Evolutionary conservation across 2,113 vertebrate genomes (phyloP).

Genomic region (Ammodytes dubius): DNA sequence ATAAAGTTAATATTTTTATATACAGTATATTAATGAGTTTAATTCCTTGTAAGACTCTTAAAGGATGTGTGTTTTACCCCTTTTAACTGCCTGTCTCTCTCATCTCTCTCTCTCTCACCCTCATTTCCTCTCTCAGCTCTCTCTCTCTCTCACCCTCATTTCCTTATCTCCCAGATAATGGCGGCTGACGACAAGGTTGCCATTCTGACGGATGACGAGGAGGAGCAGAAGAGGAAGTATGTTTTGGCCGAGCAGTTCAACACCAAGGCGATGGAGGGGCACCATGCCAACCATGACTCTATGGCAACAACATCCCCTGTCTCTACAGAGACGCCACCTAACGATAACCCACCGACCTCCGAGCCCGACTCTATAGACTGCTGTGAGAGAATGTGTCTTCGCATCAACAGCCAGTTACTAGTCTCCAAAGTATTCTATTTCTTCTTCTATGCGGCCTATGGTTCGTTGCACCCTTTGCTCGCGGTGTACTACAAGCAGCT

Average conservation of each 20-base stretch:
- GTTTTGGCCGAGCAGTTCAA: slow-evolving; percentile 92
- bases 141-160: slow-evolving; percentile 14
- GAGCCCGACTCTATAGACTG: slow-evolving; percentile 86
- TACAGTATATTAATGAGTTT: too few relatives aligned
- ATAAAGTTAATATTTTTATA: too few relatives aligned
- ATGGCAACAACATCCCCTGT: too few relatives aligned
- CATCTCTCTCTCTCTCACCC: too few relatives aligned
- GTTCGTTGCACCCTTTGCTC: slow-evolving; percentile 95
- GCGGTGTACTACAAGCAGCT: slow-evolving; percentile 97
- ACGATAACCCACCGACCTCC: slow-evolving; percentile 45
- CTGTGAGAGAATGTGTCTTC: slow-evolving; percentile 91
- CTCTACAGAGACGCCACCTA: slow-evolving; percentile 10
- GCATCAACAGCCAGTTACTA: slow-evolving; percentile 92
- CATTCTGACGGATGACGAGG: slow-evolving; percentile 96
- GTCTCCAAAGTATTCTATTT: slow-evolving; percentile 98
- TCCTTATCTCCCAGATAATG: slow-evolving; percentile 85
- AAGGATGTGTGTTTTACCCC: too few relatives aligned
- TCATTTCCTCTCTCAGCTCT: too few relatives aligned
- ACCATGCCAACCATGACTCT: too few relatives aligned
- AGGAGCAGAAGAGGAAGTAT: slow-evolving; percentile 94
- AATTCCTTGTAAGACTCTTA: too few relatives aligned
- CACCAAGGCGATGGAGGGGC: slow-evolving; percentile 82
- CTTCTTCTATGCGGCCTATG: slow-evolving; percentile 98
- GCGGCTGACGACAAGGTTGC: slow-evolving; percentile 93
- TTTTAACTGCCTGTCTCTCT: too few relatives aligned